Base-by-base conservation (phyloP, 1,140 invertebrate species). In the Pantala flavescens region DNA sequence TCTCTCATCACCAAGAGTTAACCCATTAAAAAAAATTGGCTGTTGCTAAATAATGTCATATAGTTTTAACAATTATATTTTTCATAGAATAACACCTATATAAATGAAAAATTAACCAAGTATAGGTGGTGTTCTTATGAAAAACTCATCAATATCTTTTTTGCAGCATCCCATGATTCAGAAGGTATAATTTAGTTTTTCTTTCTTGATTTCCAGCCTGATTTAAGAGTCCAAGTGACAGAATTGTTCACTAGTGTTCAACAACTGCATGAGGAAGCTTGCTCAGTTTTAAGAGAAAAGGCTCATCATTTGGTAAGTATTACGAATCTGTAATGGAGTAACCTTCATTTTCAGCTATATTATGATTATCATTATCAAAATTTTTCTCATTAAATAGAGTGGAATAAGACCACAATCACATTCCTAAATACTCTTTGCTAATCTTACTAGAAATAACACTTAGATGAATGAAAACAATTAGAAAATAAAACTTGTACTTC, bases 261-360 rank as follows among this genome's bases (percentile, higher is more conserved):
- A 72, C 87, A 89, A 77, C 82, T 94, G 5, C 89, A 92, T 75
- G 89, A 91, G 79, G 91, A 93, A 80, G 88, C 91, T 5, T 90
- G 87, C 77, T 85, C 85, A 76, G 83, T 93, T 74, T 82, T 93
- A 0, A 84, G 88, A 73, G 90, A 93, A 77, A 90, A 90, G 80
- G 87, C 86, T 5, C 85, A 89, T 74, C 87, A 86, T 77, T 82
- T 90, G 76, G 88, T 89, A 80, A 84, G 82, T 78, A 74, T 63
- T 74, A 73, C 72, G 74, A 70, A 72, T 12, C 49, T 74, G 75
- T 43, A 77, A 24, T 49, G n/a, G 49, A 75, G 78, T 55, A 21
- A 63, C 74, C 73, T 49, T 24, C 42, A 43, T 42, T 16, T 73
- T 24, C 43, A 73, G 14, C 74, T 73, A 21, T 55, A 43, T 63